Conservation (phyloP, 1,140 invertebrate species). For the Cydia fagiglandana region DNA sequence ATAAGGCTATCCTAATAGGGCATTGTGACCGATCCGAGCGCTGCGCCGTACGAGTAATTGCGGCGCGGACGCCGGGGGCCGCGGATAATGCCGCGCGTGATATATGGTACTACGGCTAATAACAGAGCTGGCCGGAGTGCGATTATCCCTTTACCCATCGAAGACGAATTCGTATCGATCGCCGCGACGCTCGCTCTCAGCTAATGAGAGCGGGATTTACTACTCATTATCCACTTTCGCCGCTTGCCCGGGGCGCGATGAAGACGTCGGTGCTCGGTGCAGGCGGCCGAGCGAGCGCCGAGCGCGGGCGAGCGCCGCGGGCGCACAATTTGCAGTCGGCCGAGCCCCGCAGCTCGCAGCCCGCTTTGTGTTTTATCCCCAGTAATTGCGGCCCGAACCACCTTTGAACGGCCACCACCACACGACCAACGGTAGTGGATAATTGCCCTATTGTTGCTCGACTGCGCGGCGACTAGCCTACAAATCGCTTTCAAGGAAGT, state of each 20-base stretch:
- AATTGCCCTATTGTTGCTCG: conserved; percentile 70
- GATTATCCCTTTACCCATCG: conserved; percentile 71
- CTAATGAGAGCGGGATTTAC: conserved; percentile 74
- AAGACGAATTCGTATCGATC: conserved; percentile 73
- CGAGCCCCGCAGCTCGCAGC: conserved; percentile 51
- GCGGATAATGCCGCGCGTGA: conserved; percentile 68
- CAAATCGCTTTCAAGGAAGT: conserved; percentile 57
- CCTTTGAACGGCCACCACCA: conserved; percentile 53
- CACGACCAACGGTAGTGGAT: conserved; percentile 59
- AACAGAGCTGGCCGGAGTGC: conserved; percentile 63
- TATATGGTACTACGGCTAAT: conserved; percentile 76
- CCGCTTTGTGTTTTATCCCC: conserved; percentile 68
- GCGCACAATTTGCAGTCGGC: conserved; percentile 67
- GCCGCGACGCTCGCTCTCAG: conserved; percentile 63
- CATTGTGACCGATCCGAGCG: conserved; percentile 48
- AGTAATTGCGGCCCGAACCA: conserved; percentile 63
- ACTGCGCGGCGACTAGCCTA: conserved; percentile 46
- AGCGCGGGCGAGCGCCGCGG: conserved; percentile 45
- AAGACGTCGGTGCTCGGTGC: conserved; percentile 59
- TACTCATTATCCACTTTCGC: conserved; percentile 76
- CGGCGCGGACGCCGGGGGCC: conserved; percentile 64
- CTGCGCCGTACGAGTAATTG: conserved; percentile 60
- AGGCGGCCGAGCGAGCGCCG: background rate
- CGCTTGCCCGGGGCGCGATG: conserved; percentile 62
- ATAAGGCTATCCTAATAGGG: conserved; percentile 52